These are phyloP conservation scores for Pedetes capensis DNA, from an alignment of 2,113 vertebrate genomes.

Conservation along the genomic window DNA sequence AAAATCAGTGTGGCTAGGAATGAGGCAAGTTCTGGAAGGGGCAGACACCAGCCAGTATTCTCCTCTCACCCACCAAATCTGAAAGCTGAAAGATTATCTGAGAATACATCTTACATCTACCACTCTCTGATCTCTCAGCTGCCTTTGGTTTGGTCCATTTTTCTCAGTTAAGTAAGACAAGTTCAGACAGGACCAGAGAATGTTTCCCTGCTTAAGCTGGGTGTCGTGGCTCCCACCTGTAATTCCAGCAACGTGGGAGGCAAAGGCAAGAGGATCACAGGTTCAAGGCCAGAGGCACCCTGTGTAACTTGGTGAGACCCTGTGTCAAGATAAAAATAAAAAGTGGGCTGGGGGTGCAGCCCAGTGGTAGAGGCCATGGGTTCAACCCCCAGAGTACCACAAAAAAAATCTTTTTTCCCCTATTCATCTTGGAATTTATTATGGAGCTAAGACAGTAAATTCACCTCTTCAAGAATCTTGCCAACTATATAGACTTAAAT, in stretches of 20 bases:
- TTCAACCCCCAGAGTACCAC: too few relatives aligned
- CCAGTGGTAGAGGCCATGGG: too few relatives aligned
- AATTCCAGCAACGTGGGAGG: too few relatives aligned
- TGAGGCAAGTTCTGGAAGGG: not conserved
- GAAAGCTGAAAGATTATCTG: not conserved
- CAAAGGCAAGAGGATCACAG: too few relatives aligned
- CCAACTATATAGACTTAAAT: not conserved
- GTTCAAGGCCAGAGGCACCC: too few relatives aligned
- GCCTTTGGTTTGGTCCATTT: not conserved
- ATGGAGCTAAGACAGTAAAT: not conserved
- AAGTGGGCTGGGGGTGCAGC: too few relatives aligned
- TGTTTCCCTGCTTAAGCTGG: not conserved
- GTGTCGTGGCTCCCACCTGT: too few relatives aligned
- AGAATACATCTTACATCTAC: not conserved
- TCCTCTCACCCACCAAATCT: not conserved
- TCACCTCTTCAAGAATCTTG: slow-evolving; percentile 5
- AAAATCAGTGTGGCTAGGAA: not conserved
- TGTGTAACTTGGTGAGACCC: too few relatives aligned
- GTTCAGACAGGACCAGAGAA: not conserved
- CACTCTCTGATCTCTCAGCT: not conserved
- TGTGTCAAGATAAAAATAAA: too few relatives aligned
- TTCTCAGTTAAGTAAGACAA: not conserved
- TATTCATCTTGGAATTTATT: not conserved
- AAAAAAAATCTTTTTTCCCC: too few relatives aligned
- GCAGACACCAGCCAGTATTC: not conserved